Evolutionary conservation across 2,113 vertebrate genomes (phyloP), one percentile per base, ranked within the genome.

Genomic region (Melozone crissalis): DNA sequence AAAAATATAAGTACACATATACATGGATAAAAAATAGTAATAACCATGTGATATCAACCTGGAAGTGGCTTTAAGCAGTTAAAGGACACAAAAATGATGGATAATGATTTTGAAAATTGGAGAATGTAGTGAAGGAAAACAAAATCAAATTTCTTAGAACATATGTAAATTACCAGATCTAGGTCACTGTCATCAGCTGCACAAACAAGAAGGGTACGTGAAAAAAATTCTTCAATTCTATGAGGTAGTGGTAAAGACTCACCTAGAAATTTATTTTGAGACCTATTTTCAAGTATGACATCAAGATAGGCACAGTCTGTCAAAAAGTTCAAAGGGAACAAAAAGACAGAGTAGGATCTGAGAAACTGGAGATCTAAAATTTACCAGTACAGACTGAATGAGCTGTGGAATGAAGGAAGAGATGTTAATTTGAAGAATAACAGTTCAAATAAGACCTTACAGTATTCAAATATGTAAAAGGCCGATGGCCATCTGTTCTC

Each of bases 311-410:
- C 22, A 41, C 0, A 2, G 35, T 72, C 28, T 61, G 49, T 65
- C 66, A 87, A 39, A 74, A 88, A 92, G 43, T 94, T 94, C 52
- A 63, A 91, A 94, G 66, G 39, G 15, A 87, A 89, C 31, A 86
- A 15, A 71, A 43, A 87, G 20, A 91, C 37, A 69, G 43, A 87
- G 14, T 4, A 68, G 9, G 19, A 87, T 79, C 84, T 79, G n/a
- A 90, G 67, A 84, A 84, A 72, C 6, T 3, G 15, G 58, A 78
- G 33, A 87, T 41, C 31, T 90, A 65, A 93, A 93, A 79, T 76
- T 68, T 82, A 68, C n/a, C 58, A 41, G 13, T 27, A 52, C 51
- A 79, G 61, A 79, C 19, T 72, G 41, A 90, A 88, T 75, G 19
- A 91, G 39, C 18, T 59, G 14, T 65, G 33, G 66, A 84, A 84